Evolutionary conservation across 2,113 vertebrate species (phyloP), one percentile per base, ranked within the genome.

Genomic region (Aptenodytes forsteri): DNA sequence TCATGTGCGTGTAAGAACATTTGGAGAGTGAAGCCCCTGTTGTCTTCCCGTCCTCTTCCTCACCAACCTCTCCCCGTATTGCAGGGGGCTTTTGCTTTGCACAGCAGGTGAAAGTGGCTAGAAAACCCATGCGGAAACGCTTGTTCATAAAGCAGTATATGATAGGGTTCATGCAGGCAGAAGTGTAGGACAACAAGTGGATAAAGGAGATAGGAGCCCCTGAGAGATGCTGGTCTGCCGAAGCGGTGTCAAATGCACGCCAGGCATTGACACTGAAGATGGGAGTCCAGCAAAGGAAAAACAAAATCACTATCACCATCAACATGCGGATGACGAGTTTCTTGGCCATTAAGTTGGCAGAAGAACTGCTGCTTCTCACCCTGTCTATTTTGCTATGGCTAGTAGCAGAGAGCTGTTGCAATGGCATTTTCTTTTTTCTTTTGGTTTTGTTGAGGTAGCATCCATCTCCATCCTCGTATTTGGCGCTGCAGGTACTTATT

Each of bases 91-190:
- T 83, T 0, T 89, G 89, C 52, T 34, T 80, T 27, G 81, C 46
- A 16, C 99, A 99, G 97, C 99, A 99, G 92, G 97, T 79, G 95
- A 99, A 99, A 2, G 99, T 99, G 91, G 98, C 97, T 10, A 99
- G 93, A 94, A 99, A 99, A 61, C 98, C 99, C 59, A 98, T 97
- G 40, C 99, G 99, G 98, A 99, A 99, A 1, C 99, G 99, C 70
- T 98, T 99, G 99, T 99, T 99, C 99, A 99, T 99, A 79, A 99
- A 99, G 97, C 99, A 99, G 97, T 99, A 99, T 59, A 99, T 99
- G 98, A 99, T 98, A 55, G 99, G 99, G 97, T 99, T 99, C 90
- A 99, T 99, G 0, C 99, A 99, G 87, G 99, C 99, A 1, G 99
- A 99, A 2, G 98, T 99, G 98, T 99, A 99, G 90, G 99, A 99